These are phyloP conservation scores for Caerostris darwini DNA, from an alignment of 1,140 invertebrate genomes.

Conservation along the genomic window DNA sequence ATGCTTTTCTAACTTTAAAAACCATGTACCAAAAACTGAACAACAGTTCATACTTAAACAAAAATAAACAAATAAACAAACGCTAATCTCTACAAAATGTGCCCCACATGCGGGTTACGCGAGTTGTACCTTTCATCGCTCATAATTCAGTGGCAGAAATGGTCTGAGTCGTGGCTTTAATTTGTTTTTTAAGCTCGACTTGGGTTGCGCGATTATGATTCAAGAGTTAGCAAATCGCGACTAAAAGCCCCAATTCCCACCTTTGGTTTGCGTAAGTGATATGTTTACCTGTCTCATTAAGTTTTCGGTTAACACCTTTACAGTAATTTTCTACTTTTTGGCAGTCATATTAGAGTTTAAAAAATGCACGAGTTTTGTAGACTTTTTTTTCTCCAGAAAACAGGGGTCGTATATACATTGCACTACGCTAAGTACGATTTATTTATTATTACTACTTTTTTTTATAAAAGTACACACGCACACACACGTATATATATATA, in stretches of 20 bases:
- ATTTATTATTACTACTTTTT: too few species aligned
- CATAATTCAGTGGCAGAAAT: background rate
- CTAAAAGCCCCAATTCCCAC: conserved; percentile 3
- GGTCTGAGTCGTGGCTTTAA: too few species aligned
- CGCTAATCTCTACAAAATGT: background rate
- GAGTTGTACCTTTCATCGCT: background rate
- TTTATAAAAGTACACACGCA: too few species aligned
- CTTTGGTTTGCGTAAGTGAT: background rate
- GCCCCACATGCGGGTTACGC: background rate
- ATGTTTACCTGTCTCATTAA: conserved; percentile 57
- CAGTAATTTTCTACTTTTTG: conserved; percentile 36
- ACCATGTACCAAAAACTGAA: background rate
- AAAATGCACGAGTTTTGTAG: conserved; percentile 12
- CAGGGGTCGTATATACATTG: background rate
- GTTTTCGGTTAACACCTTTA: conserved; percentile 57
- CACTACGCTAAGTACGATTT: too few species aligned
- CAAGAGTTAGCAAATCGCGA: background rate
- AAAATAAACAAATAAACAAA: background rate
- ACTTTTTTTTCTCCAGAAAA: background rate
- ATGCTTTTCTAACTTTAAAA: background rate
- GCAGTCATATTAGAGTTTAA: conserved; percentile 13
- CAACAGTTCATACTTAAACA: background rate
- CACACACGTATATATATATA: too few species aligned
- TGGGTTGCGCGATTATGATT: conserved; percentile 35
- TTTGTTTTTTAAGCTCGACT: background rate